Evolutionary conservation across 2,797 vertebrate species (phyloP).

Genomic region (Manis javanica): DNA sequence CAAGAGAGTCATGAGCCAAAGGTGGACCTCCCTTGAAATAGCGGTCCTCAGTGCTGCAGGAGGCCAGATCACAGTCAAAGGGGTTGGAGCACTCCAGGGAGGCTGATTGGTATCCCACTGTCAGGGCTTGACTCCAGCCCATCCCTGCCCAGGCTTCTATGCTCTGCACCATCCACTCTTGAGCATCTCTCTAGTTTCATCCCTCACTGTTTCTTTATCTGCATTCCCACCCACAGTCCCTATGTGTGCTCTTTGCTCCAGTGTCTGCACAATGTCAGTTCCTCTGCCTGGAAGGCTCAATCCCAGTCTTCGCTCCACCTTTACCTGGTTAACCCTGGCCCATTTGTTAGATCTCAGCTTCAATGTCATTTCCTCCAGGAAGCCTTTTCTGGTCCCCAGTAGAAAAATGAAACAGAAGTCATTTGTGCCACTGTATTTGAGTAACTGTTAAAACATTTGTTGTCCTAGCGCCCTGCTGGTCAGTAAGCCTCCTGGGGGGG

Average conservation of each 20-base stretch:
- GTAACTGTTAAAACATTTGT: background rate
- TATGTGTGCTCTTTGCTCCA: background rate
- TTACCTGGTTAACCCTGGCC: background rate
- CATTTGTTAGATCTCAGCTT: background rate
- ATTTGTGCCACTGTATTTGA: fast-evolving
- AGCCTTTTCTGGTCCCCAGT: background rate
- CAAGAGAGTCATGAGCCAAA: background rate
- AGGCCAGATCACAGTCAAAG: fast-evolving
- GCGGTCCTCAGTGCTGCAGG: too few species aligned
- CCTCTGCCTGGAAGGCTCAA: background rate
- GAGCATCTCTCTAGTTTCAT: background rate
- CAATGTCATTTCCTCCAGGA: background rate
- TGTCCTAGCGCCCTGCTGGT: background rate
- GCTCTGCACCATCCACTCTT: fast-evolving
- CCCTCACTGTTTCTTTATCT: fast-evolving
- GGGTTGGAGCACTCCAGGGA: fast-evolving
- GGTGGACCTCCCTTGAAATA: background rate
- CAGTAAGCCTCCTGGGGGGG: background rate
- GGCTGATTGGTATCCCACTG: background rate
- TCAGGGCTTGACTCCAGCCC: background rate
- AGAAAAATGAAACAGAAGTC: too few species aligned
- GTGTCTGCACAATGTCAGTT: fast-evolving
- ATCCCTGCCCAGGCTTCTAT: too few species aligned
- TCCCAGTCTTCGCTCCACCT: background rate
- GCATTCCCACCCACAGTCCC: fast-evolving